Percentiles rank a stretch among this genome's conserved stretches.
phyloP scores from a whole-genome alignment of 2,888 invertebrate genomes.

The Cremastobaeus sp. region DNA sequence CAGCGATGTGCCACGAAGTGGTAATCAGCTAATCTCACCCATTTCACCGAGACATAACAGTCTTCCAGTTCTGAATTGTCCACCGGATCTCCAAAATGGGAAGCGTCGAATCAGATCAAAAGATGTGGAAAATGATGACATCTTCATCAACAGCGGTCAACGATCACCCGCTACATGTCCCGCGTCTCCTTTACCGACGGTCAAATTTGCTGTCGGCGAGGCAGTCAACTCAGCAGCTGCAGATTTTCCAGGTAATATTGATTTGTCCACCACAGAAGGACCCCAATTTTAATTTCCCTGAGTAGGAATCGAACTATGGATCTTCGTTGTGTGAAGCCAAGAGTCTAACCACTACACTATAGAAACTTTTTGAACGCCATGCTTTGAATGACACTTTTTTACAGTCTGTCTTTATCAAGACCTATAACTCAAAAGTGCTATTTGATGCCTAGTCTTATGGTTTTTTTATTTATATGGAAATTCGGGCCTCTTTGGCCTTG shows the following conservation, averaged over 20 bases:
- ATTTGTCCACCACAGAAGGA: no score
- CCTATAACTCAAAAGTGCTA: no score
- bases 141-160: constrained; percentile 53
- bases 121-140: constrained; percentile 55
- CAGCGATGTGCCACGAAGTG: constrained; percentile 74
- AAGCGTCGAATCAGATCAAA: constrained; percentile 37
- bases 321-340: no score
- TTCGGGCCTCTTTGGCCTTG: no score
- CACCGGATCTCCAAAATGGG: constrained; percentile 47
- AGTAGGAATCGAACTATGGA: no score
- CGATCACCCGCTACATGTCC: constrained; percentile 72
- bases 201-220: constrained; percentile 85
- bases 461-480: no score
- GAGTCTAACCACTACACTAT: no score
- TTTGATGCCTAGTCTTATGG: no score
- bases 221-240: constrained; percentile 79
- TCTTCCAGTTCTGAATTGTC: constrained; percentile 80
- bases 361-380: no score
- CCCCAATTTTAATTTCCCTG: no score
- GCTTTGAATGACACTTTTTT: no score
- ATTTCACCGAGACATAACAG: constrained; percentile 84
- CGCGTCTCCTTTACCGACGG: constrained; percentile 77
- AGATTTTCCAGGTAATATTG: constrained; percentile 59
- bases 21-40: constrained; percentile 77
- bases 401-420: no score